phyloP scores from a whole-genome alignment of 2,888 invertebrate genomes.

The Apeira syringaria region DNA sequence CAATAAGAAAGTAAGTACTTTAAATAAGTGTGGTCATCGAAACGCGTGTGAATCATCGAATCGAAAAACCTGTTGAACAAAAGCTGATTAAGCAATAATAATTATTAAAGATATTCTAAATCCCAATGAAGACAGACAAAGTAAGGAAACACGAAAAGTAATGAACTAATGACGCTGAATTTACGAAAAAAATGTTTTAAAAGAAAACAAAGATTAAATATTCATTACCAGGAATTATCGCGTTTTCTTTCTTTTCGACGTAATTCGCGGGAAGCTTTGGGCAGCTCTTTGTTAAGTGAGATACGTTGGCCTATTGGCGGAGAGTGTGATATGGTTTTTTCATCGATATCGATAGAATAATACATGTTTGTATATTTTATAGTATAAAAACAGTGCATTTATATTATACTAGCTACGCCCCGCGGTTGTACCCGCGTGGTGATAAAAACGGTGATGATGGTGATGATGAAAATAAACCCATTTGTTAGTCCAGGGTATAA shows the following conservation, averaged over 20 bases:
- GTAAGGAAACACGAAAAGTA: slow-evolving; percentile 63
- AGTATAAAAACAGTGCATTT: too few relatives aligned
- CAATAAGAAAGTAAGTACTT: too few relatives aligned
- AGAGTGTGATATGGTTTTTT: slow-evolving; percentile 1
- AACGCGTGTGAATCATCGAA: too few relatives aligned
- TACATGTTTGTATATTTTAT: too few relatives aligned
- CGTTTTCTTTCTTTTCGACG: slow-evolving; percentile 51
- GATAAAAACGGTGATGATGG: too few relatives aligned
- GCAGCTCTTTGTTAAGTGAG: slow-evolving; percentile 43
- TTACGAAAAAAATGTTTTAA: slow-evolving; percentile 53
- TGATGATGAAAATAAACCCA: too few relatives aligned
- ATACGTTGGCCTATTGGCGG: slow-evolving; percentile 27
- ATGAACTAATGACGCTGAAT: slow-evolving; percentile 66
- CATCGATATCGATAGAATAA: slow-evolving; percentile 44
- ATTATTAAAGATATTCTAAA: slow-evolving; percentile 23
- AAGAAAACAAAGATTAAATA: slow-evolving; percentile 73
- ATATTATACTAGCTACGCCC: too few relatives aligned
- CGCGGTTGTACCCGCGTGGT: too few relatives aligned
- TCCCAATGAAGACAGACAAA: slow-evolving; percentile 38
- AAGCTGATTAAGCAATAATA: slow-evolving; percentile 11
- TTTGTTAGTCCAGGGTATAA: too few relatives aligned
- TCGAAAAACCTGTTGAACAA: slow-evolving; percentile 3
- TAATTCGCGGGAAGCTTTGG: slow-evolving; percentile 45
- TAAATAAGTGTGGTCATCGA: too few relatives aligned
- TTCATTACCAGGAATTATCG: slow-evolving; percentile 71